These are phyloP conservation scores for Oxyruncus cristatus DNA, from an alignment of 2,113 vertebrate species.

Conservation along the genomic window DNA sequence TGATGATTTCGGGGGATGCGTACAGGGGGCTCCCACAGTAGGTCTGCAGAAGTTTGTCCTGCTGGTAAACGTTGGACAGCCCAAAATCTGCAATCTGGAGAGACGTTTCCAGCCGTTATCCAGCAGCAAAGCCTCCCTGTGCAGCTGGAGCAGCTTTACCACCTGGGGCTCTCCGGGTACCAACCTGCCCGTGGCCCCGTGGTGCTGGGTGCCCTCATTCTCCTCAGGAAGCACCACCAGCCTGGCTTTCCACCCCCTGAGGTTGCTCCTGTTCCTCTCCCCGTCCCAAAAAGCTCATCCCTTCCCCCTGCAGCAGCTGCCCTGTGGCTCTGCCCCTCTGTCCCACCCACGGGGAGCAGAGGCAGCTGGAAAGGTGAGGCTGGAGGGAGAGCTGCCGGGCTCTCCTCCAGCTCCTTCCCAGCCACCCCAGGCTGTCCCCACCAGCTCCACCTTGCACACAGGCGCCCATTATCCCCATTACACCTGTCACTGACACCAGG, in stretches of 20 bases:
- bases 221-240: neutral
- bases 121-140: neutral
- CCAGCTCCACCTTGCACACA: neutral
- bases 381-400: neutral
- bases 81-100: slow-evolving; percentile 95
- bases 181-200: neutral
- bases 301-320: neutral
- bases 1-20: slow-evolving; percentile 94
- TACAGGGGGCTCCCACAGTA: slow-evolving; percentile 96
- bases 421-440: neutral
- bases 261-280: neutral
- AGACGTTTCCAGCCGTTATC: fast-evolving
- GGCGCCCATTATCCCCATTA: neutral
- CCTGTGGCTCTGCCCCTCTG: neutral
- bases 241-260: neutral
- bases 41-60: slow-evolving; percentile 89
- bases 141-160: neutral
- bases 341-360: neutral
- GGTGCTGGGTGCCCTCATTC: neutral
- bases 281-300: neutral
- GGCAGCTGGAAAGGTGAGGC: neutral
- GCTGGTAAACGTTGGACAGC: slow-evolving; percentile 89
- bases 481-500: neutral
- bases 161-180: neutral
- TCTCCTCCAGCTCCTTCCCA: neutral